A percentile compares a stretch with the other conserved stretches of the same genome.
These are phyloP conservation scores for Trichoplusia ni DNA, from an alignment of 1,140 invertebrate species.

Conservation along the genomic window DNA sequence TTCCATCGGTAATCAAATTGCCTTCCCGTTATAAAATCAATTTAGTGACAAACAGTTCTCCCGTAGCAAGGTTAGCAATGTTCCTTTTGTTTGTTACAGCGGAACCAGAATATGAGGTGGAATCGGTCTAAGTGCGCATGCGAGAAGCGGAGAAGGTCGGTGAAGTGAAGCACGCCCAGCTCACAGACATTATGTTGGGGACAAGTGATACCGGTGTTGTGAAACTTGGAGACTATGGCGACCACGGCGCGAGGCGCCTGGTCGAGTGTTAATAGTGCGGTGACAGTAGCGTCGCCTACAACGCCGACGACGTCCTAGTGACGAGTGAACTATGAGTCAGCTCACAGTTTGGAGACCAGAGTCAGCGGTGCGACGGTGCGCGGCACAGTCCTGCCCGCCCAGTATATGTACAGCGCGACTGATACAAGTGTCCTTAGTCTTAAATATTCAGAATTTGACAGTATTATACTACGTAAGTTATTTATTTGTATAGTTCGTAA, in stretches of 20 bases:
- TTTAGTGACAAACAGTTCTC: slow-evolving; percentile 11
- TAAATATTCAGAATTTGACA: slow-evolving; percentile 65
- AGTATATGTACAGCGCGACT: slow-evolving; percentile 51
- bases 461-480: slow-evolving; percentile 74
- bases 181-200: background rate
- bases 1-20: too few relatives aligned
- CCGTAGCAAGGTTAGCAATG: slow-evolving; percentile 8
- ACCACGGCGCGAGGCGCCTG: background rate
- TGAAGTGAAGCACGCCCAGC: slow-evolving; percentile 20
- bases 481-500: slow-evolving; percentile 56
- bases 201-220: slow-evolving; percentile 25
- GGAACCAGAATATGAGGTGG: slow-evolving; percentile 73
- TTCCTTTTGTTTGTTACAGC: slow-evolving; percentile 59
- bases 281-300: background rate
- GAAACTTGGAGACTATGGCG: slow-evolving; percentile 32
- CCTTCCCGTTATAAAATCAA: background rate
- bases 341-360: background rate
- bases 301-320: background rate
- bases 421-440: slow-evolving; percentile 62
- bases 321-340: slow-evolving; percentile 15
- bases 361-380: slow-evolving; percentile 1
- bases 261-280: background rate
- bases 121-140: slow-evolving; percentile 72
- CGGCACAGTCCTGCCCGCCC: background rate
- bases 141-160: slow-evolving; percentile 50